Base-by-base conservation (phyloP, 2,113 vertebrate genomes). In the Forbesichthys papilliferus region DNA sequence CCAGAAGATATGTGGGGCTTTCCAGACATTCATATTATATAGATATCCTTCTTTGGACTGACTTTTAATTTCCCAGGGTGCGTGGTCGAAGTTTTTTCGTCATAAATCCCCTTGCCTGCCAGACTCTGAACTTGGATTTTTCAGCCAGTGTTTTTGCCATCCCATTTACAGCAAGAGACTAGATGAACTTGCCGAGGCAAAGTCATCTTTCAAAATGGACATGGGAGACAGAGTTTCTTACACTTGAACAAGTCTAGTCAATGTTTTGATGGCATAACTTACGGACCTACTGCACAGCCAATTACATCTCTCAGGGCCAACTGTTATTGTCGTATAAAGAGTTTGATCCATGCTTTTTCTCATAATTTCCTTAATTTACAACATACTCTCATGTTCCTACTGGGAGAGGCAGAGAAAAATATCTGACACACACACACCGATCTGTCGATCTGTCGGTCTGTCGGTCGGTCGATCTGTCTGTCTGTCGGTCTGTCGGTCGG, bases 41-140 rank as follows among this genome's bases (percentile, higher is more conserved):
- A 53, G 76, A 82, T 81, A 69, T 74, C 73, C 74, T 77, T 82
- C 74, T 78, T 85, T 87, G 64, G 73, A 81, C 83, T 67, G 58
- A 53, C 73, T 87, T 73, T 81, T 91, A 82, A 92, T 90, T 91
- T 90, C 87, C 90, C 90, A 73, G 48, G 84, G 84, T 87, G 76
- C 66, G 73, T 12, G 16, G 57, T 74, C 77, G 46, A 20, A 69
- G 69, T 80, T 84, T 70, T 79, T 75, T 53, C 64, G 71, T 63
- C 58, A 83, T 87, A 88, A 88, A 85, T 89, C 83, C 71, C 33
- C 18, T 66, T 48, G 68, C 69, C 76, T 72, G 59, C 66, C 61
- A 20, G 57, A 47, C 59, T 71, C 77, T 63, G 47, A 65, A 69
- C 61, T 58, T 7, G 58, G 69, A 56, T 72, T 82, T 70, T 73